Evolutionary conservation across 1,140 invertebrate species (phyloP), one percentile per base, ranked within the genome.

Genomic region (Alviniconcha marisindica): DNA sequence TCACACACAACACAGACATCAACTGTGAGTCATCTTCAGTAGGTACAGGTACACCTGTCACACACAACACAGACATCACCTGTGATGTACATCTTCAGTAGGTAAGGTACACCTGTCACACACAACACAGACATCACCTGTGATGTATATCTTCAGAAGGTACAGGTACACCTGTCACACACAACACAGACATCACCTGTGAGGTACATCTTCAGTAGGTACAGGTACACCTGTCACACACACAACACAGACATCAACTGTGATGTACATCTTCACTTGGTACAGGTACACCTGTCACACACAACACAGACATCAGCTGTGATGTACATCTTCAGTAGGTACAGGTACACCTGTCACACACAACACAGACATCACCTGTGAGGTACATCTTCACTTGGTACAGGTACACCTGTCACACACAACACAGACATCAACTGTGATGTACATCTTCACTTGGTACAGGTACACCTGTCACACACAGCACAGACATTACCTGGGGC

Each of bases 91-190:
- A 81, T 44, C 24, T 84, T 76, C 56, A 77, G 38, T 94, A 94
- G 89, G 94, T 95, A 95, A n/a, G 90, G 89, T 95, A 95, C 5
- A 95, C 94, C 94, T 95, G 88, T 0, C 88, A 84, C 95, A 90
- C 44, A 95, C 90, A n/a, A n/a, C n/a, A n/a, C n/a, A n/a, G n/a
- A n/a, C n/a, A n/a, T n/a, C n/a, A n/a, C n/a, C n/a, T n/a, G n/a
- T n/a, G n/a, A n/a, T n/a, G n/a, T n/a, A n/a, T n/a, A n/a, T n/a
- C n/a, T n/a, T n/a, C n/a, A n/a, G n/a, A n/a, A n/a, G n/a, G 82
- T 93, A 91, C 5, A 95, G 90, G 89, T 95, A 95, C 5, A 95
- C 94, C 36, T 81, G 60, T 31, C 77, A 84, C 21, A 51, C 48
- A 84, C 79, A 7, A 51, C 48, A 51, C 48, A 51, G 7, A 12